Base-by-base conservation (phyloP, 2,113 vertebrate species). In the Zapornia atra region DNA sequence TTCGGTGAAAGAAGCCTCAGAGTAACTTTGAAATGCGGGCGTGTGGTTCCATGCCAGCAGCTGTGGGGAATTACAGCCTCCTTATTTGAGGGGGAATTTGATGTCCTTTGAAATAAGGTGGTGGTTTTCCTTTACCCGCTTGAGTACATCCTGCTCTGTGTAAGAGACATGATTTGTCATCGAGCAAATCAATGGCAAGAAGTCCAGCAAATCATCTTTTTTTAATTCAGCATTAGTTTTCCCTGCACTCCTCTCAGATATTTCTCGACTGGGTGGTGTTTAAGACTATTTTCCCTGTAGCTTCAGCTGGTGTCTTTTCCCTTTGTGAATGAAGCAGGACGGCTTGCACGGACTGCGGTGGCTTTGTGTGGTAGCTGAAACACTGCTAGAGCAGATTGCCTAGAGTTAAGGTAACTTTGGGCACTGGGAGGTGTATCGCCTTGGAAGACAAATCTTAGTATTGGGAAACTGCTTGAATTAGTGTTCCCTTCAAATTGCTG, bases 1-100 rank as follows among this genome's bases (percentile, higher is more conserved):
- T 33, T 65, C 40, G 5, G 77, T 15, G 86, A 44, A 82, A 53
- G 86, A 14, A 92, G 61, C 88, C 73, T 75, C 53, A 1, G 89
- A 73, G 51, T 36, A 71, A 69, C 92, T 94, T 76, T 91, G 86
- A 90, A 86, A 91, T 91, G 92, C 86, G 46, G 90, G 15, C 29
- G 5, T 0, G 1, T 6, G 61, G 13, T 53, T 92, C 89, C 25
- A 50, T 78, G 60, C 61, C 28, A 38, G 91, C 57, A 28, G 31
- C 82, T 87, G 44, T 1, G 2, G 78, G 46, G 24, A 92, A 72
- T 79, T 92, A 72, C 79, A 73, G 73, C 77, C 91, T 76, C 33
- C 0, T 36, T 53, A 38, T 84, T 64, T n/a, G 31, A 56, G 51
- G 57, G 61, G 44, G 20, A 26, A 33, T 71, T 93, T 92, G 57